phyloP scores from a whole-genome alignment of 2,113 vertebrate species.

The Dipodomys ordii region DNA sequence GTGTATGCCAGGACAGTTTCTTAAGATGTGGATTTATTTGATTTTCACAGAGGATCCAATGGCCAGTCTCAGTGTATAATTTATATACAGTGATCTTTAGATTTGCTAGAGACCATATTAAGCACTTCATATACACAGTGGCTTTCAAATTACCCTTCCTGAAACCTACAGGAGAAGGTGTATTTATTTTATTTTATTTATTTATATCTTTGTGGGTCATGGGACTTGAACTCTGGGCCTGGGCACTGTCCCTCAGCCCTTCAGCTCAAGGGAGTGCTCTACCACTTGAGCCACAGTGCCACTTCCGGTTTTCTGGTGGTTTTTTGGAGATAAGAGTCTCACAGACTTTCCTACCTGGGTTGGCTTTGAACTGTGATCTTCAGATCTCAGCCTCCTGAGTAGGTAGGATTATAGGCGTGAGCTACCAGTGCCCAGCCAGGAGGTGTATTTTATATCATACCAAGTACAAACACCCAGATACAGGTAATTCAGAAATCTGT shows the following conservation, averaged over 20 bases:
- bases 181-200: not conserved
- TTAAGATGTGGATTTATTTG: not conserved
- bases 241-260: too few relatives aligned
- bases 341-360: too few relatives aligned
- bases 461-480: not conserved
- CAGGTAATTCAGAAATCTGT: conserved; percentile 11
- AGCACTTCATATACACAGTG: not conserved
- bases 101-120: not conserved
- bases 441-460: not conserved
- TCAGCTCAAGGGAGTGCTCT: too few relatives aligned
- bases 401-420: too few relatives aligned
- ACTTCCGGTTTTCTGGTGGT: too few relatives aligned
- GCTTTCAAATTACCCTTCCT: not conserved
- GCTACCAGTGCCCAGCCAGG: too few relatives aligned
- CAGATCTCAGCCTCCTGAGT: too few relatives aligned
- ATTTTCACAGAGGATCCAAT: not conserved
- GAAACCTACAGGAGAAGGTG: not conserved
- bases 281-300: too few relatives aligned
- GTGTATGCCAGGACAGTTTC: not conserved
- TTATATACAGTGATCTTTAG: not conserved
- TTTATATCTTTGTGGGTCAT: too few relatives aligned
- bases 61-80: not conserved
- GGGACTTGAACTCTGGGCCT: too few relatives aligned
- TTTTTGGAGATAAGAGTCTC: too few relatives aligned
- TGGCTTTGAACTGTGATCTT: too few relatives aligned